Conservation (phyloP, 1,140 invertebrate genomes). For the Leptinotarsa undecemlineata region DNA sequence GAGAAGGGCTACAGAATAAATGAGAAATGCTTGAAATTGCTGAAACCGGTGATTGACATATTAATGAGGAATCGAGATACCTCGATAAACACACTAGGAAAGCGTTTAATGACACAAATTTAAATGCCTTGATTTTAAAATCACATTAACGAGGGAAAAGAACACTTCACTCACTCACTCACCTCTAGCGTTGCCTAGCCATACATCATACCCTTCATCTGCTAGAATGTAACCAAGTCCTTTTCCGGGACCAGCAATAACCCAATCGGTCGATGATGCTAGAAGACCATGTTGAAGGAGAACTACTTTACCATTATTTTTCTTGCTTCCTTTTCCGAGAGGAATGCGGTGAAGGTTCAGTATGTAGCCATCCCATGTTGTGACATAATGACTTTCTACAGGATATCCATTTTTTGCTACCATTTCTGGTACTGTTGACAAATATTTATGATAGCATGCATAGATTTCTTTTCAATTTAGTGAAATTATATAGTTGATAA, state of each 20-base stretch:
- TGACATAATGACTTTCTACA: conserved; percentile 67
- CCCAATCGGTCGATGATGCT: conserved; percentile 67
- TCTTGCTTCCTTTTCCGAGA: conserved; percentile 45
- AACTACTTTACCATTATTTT: conserved; percentile 57
- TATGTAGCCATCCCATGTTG: conserved; percentile 73
- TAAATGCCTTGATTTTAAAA: not conserved
- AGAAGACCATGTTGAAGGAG: conserved; percentile 73
- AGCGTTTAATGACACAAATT: not conserved
- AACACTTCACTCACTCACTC: conserved; percentile 48
- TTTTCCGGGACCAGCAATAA: conserved; percentile 66
- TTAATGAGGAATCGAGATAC: not conserved
- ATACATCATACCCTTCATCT: conserved; percentile 76
- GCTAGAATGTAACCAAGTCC: conserved; percentile 68
- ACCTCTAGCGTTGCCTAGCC: conserved; percentile 71
- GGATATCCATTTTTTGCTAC: conserved; percentile 49
- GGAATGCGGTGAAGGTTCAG: conserved; percentile 54
- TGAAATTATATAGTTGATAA: too few relatives aligned
- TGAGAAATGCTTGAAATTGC: too few relatives aligned
- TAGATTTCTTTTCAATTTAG: too few relatives aligned
- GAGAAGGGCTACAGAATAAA: too few relatives aligned
- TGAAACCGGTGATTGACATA: too few relatives aligned
- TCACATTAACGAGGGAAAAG: not conserved
- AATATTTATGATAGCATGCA: too few relatives aligned
- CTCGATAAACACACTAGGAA: not conserved
- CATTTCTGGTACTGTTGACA: conserved; percentile 24